Evolutionary conservation across 2,113 vertebrate genomes (phyloP), one percentile per base, ranked within the genome.

Genomic region (Phainopepla nitens): DNA sequence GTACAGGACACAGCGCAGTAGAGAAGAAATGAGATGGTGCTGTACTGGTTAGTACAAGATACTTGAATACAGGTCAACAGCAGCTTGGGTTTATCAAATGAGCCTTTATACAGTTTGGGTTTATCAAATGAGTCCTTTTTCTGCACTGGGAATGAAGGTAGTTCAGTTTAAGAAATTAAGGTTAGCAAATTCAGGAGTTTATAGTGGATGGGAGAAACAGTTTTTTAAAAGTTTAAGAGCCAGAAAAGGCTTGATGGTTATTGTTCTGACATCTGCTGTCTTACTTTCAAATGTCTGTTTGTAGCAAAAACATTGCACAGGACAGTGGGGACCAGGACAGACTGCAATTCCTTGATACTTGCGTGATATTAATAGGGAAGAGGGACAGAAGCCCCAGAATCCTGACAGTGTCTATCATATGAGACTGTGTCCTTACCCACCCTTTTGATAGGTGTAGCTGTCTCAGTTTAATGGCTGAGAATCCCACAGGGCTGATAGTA

Each of bases 31-130:
- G 58, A 60, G 39, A 35, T 50, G 39, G 9, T 71, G 24, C 60
- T 5, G 1, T 27, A 47, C 6, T 47, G 44, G 9, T 68, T 27
- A 42, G 3, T 51, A 1, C 36, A 39, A 76, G 18, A 86, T 72
- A 27, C 36, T 44, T 65, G 16, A 81, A 11, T 61, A 35, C 17
- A 65, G 57, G 24, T 82, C 53, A 22, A 0, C 0, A 0, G 4
- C 16, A 79, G 8, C 7, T 50, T 2, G 1, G 4, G 3, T 62
- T 79, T 53, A 58, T 71, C 15, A n/a, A 41, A 50, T 42, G n/a
- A n/a, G n/a, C n/a, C n/a, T n/a, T n/a, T n/a, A n/a, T n/a, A n/a
- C 16, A 79, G 8, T 7, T 50, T 2, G 1, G 4, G 3, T 62
- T 79, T 53, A 58, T 71, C 15, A n/a, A 41, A n/a, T n/a, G 9